A percentile compares a stretch with the other conserved stretches of the same genome.
Conservation (phyloP, 2,888 invertebrate genomes). For the Oxyscelio sp. region DNA sequence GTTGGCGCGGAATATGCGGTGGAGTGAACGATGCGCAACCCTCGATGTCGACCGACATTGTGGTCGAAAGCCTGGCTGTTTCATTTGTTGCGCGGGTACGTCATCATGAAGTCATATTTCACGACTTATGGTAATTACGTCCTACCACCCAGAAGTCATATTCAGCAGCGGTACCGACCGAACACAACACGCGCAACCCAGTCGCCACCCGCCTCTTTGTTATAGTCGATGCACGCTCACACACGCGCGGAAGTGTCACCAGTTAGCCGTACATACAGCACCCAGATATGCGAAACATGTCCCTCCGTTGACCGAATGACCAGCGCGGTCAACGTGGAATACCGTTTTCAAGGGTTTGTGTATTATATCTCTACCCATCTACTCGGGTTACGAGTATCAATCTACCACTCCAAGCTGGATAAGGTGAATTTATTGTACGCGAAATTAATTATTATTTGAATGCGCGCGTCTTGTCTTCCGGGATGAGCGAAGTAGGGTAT, state of each 20-base stretch:
- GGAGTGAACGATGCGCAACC: slow-evolving; percentile 58
- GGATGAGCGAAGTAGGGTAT: slow-evolving; percentile 41
- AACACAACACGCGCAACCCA: slow-evolving; percentile 55
- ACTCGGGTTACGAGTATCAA: slow-evolving; percentile 55
- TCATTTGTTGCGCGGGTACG: slow-evolving; percentile 84
- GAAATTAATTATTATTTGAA: slow-evolving; percentile 68
- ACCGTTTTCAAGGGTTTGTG: slow-evolving; percentile 68
- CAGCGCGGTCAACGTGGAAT: slow-evolving; percentile 63
- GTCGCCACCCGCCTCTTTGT: slow-evolving; percentile 68
- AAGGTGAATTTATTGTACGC: slow-evolving; percentile 65
- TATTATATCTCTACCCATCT: slow-evolving; percentile 45
- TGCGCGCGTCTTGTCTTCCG: slow-evolving; percentile 47
- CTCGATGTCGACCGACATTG: slow-evolving; percentile 78
- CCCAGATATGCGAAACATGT: slow-evolving; percentile 27
- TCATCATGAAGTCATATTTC: slow-evolving; percentile 87
- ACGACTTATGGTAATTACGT: slow-evolving; percentile 87
- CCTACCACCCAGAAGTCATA: slow-evolving; percentile 83
- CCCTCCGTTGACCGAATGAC: slow-evolving; percentile 54
- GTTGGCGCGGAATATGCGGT: slow-evolving; percentile 52
- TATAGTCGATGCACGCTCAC: slow-evolving; percentile 30
- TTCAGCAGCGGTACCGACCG: slow-evolving; percentile 62
- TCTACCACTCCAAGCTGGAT: slow-evolving; percentile 42
- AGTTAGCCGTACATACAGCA: slow-evolving; percentile 31
- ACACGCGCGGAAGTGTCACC: slow-evolving; percentile 42
- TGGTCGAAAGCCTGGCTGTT: slow-evolving; percentile 78